Conservation (phyloP, 2,888 invertebrate species). For the Plebejus melissa region DNA sequence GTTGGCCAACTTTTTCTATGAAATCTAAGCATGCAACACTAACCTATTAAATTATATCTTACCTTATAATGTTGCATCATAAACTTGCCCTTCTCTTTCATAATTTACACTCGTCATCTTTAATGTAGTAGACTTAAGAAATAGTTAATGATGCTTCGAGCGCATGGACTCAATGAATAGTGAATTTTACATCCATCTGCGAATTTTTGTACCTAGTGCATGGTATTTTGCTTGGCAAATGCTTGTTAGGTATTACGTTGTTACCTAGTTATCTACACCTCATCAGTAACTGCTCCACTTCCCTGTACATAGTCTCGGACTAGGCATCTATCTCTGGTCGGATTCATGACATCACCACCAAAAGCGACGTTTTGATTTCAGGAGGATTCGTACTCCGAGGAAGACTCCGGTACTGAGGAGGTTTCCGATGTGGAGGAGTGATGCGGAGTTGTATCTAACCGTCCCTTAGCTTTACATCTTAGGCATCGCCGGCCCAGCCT, state of each 20-base stretch:
- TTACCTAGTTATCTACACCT: not conserved
- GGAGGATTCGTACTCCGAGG: slow-evolving; percentile 76
- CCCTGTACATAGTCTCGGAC: slow-evolving; percentile 32
- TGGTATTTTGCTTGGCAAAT: slow-evolving; percentile 54
- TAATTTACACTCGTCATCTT: not conserved
- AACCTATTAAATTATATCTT: not conserved
- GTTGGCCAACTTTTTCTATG: not conserved
- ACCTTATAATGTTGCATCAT: not conserved
- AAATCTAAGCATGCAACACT: not conserved
- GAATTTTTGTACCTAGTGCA: slow-evolving; percentile 47
- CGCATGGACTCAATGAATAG: slow-evolving; percentile 38
- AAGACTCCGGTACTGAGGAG: slow-evolving; percentile 73
- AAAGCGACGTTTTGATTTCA: slow-evolving; percentile 71
- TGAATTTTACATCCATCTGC: slow-evolving; percentile 75
- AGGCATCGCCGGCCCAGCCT: slow-evolving; percentile 29
- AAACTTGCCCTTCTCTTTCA: not conserved
- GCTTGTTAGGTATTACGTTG: not conserved
- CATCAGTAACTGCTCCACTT: not conserved
- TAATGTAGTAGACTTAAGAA: not conserved
- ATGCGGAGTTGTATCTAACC: slow-evolving; percentile 41
- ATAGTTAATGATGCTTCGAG: slow-evolving; percentile 14
- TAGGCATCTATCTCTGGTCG: slow-evolving; percentile 64
- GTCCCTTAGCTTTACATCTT: slow-evolving; percentile 46
- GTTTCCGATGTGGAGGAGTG: slow-evolving; percentile 72
- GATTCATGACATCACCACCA: slow-evolving; percentile 51